Evolutionary conservation across 2,113 vertebrate genomes (phyloP).

Genomic region (Zingel zingel): DNA sequence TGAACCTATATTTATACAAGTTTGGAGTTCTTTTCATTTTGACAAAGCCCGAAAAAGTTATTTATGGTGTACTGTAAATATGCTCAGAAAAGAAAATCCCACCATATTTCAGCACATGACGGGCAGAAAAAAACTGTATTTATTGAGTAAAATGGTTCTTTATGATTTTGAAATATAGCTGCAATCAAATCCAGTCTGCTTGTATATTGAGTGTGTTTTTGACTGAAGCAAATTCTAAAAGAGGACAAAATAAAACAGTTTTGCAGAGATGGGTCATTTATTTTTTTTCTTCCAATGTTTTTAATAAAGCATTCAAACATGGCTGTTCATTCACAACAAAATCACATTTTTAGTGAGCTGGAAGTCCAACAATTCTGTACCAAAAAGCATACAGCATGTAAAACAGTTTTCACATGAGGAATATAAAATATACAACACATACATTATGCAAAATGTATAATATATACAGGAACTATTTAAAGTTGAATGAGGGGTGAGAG

Average conservation of each 20-base stretch:
- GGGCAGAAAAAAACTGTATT: conserved; percentile 94
- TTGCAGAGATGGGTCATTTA: conserved; percentile 46
- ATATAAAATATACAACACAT: no score
- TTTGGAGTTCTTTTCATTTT: conserved; percentile 59
- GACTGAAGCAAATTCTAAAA: conserved; percentile 59
- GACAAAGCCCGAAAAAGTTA: conserved; percentile 91
- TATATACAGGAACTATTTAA: no score
- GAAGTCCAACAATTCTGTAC: no score
- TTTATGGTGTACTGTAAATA: conserved; percentile 97
- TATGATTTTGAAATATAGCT: conserved; percentile 93
- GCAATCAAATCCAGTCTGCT: conserved; percentile 75
- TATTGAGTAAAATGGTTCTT: conserved; percentile 92
- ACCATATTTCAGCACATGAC: conserved; percentile 89
- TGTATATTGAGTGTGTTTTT: conserved; percentile 74
- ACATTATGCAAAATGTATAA: no score
- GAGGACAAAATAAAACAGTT: conserved; percentile 66
- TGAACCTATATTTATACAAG: conserved; percentile 80
- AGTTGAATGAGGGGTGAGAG: no score
- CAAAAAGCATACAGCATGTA: no score
- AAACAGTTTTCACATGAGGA: no score
- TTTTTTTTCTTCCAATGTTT: not conserved
- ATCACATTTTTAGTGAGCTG: no score
- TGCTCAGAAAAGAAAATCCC: conserved; percentile 85
- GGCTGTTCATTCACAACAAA: no score
- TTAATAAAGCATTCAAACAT: not conserved